Evolutionary conservation across 2,797 vertebrate species (phyloP).

Genomic region (Pelodytes ibericus): DNA sequence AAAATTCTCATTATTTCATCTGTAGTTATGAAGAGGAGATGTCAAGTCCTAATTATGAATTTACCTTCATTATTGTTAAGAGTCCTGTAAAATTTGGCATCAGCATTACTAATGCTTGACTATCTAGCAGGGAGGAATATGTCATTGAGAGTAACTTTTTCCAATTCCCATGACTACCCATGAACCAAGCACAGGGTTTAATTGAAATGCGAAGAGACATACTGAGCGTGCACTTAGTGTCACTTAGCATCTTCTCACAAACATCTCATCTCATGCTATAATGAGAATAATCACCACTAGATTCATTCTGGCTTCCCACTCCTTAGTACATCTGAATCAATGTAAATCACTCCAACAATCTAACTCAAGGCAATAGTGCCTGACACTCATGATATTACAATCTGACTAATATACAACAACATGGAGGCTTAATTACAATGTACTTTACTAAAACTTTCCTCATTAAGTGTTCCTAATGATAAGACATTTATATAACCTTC

Average conservation of each 20-base stretch:
- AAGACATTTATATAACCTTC: no score
- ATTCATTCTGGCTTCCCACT: background rate
- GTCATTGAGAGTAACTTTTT: background rate
- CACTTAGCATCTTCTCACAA: no score
- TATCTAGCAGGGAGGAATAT: background rate
- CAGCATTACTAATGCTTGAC: background rate
- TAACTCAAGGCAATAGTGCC: background rate
- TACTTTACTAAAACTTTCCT: background rate
- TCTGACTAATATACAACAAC: background rate
- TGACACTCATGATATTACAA: background rate
- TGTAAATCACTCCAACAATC: background rate
- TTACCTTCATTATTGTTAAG: no score
- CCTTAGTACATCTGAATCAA: background rate
- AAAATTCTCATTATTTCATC: no score
- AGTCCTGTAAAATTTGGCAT: background rate
- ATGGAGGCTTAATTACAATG: background rate
- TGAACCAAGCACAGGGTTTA: background rate
- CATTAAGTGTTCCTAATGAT: no score
- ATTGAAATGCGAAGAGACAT: background rate
- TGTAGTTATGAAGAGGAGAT: no score
- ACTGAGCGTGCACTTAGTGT: background rate
- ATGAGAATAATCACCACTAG: background rate
- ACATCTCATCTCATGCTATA: background rate
- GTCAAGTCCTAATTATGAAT: no score
- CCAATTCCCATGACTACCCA: background rate